phyloP scores from a whole-genome alignment of 1,140 invertebrate genomes.

The Rhyacophila brunnea region DNA sequence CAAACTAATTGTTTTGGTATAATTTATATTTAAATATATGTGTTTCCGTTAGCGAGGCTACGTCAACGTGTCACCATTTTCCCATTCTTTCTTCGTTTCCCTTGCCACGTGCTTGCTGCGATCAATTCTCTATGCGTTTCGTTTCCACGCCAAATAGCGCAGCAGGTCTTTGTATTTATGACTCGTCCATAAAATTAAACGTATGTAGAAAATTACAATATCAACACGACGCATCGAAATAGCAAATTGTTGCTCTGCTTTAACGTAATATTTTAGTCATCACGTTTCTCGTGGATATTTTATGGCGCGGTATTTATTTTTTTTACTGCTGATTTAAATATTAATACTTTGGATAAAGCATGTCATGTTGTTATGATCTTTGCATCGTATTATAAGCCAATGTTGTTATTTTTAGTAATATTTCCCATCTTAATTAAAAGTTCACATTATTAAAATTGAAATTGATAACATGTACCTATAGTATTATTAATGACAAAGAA shows the following conservation, averaged over 20 bases:
- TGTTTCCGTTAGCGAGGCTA: too few relatives aligned
- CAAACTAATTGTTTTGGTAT: too few relatives aligned
- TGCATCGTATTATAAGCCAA: too few relatives aligned
- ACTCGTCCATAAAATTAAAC: constrained; percentile 31
- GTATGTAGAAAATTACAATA: constrained; percentile 18
- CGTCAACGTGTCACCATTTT: neutral
- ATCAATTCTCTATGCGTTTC: constrained; percentile 4
- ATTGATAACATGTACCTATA: too few relatives aligned
- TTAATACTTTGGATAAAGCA: too few relatives aligned
- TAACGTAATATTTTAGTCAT: neutral
- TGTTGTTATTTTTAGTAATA: too few relatives aligned
- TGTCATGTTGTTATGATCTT: too few relatives aligned
- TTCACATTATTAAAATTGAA: too few relatives aligned
- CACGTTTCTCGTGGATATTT: neutral
- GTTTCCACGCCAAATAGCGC: constrained; percentile 20
- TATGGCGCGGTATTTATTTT: neutral
- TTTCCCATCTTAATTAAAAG: too few relatives aligned
- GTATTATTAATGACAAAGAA: too few relatives aligned
- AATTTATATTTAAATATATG: too few relatives aligned
- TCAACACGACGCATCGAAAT: neutral
- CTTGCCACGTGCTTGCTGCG: neutral
- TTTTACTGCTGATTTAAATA: neutral
- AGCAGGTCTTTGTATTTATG: constrained; percentile 35
- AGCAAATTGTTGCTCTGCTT: neutral
- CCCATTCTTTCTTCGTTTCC: constrained; percentile 3